Conservation (phyloP, 2,797 vertebrate species). For the Cheirogaleus major region DNA sequence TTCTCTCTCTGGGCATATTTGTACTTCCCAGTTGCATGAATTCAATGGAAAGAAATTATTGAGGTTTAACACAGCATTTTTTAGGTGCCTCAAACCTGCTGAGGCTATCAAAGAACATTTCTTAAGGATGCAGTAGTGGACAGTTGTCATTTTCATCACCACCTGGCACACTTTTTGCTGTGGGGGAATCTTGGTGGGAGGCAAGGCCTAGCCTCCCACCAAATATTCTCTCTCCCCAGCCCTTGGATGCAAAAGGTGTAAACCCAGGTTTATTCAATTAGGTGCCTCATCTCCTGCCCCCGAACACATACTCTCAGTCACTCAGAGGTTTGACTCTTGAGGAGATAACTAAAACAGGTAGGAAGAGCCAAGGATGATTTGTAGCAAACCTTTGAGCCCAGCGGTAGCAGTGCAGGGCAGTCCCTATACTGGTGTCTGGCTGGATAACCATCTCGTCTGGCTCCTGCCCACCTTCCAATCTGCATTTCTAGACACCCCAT, state of each 20-base stretch:
- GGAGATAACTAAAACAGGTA: background rate
- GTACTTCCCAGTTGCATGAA: background rate
- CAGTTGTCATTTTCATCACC: background rate
- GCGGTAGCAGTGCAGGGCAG: background rate
- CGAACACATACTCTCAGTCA: background rate
- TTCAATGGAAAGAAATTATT: background rate
- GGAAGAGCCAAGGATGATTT: background rate
- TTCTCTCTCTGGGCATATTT: background rate
- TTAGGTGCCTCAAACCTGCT: background rate
- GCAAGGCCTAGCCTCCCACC: background rate
- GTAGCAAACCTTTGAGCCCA: background rate
- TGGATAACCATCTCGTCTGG: accelerated
- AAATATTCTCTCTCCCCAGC: background rate
- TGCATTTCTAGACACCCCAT: background rate
- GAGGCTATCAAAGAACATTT: background rate
- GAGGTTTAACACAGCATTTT: background rate
- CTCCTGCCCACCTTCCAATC: background rate
- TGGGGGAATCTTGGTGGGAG: background rate
- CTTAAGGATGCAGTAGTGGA: background rate
- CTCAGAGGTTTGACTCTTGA: background rate
- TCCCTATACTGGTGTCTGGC: background rate
- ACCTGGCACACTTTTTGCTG: background rate
- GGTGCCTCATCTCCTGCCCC: background rate
- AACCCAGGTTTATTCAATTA: background rate
- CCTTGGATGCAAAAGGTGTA: background rate